Conservation (phyloP, 2,797 vertebrate species). For the Lagodon rhomboides region DNA sequence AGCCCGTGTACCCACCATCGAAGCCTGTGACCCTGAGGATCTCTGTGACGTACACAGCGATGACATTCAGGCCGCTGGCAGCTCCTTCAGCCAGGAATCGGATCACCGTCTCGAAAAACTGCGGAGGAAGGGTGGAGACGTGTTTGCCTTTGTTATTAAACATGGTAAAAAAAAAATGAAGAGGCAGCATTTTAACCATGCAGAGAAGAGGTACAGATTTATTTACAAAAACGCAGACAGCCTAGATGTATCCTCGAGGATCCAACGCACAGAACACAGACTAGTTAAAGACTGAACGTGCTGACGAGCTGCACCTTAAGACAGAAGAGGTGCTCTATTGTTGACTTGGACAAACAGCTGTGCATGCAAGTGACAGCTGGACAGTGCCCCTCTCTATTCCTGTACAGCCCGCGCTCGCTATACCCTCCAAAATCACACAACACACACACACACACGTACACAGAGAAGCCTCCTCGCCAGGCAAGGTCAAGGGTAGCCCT, state of each 20-base stretch:
- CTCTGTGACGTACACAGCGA: constrained; percentile 85
- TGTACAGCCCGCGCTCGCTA: constrained; percentile 37
- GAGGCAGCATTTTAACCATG: constrained; percentile 49
- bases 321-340: constrained; percentile 27
- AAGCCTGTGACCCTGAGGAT: constrained; percentile 86
- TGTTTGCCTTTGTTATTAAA: constrained; percentile 20
- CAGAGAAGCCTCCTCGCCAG: constrained; percentile 32
- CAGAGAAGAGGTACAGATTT: not conserved
- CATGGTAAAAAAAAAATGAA: constrained; percentile 47
- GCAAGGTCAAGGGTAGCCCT: constrained; percentile 68
- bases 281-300: not conserved
- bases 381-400: constrained; percentile 54
- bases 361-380: constrained; percentile 71
- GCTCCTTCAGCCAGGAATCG: constrained; percentile 85
- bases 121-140: constrained; percentile 22
- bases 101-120: constrained; percentile 84
- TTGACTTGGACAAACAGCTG: constrained; percentile 59
- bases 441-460: constrained; percentile 16
- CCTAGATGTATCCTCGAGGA: not conserved
- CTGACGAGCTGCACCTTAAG: constrained; percentile 8
- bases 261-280: not conserved
- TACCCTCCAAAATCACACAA: constrained; percentile 5
- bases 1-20: constrained; percentile 77
- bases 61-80: constrained; percentile 88
- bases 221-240: not conserved